Evolutionary conservation across 2,888 invertebrate genomes (phyloP), one percentile per base, ranked within the genome.

Genomic region (Boloria euphrosyne): DNA sequence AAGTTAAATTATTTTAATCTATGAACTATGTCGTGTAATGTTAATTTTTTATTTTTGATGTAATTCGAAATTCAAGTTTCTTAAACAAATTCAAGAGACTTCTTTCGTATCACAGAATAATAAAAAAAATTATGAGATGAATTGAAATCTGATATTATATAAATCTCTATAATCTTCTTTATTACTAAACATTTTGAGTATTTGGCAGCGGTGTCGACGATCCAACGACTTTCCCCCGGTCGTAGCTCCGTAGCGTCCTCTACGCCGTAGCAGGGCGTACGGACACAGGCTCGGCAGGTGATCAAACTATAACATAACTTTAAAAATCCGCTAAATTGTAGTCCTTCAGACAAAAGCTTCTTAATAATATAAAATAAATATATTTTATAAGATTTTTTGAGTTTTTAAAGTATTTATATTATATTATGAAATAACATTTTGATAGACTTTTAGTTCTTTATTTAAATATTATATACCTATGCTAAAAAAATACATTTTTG

Each of bases 181-280:
- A n/a, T 46, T 57, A 57, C 13, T 44, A 46, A 22, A 27, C 44
- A 57, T 46, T 57, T n/a, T 22, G 16, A 50, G 18, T 49, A 55
- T 3, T 62, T 38, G 51, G 62, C 55, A 27, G 38, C 38, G 47
- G 62, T 53, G 68, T 68, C 66, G 71, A 66, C 53, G 72, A 65
- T 66, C 72, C 62, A 22, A 51, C 67, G 73, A 69, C 71, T 70
- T 73, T 71, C 70, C 63, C 51, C 64, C 61, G 74, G 71, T 71
- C 75, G 78, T 75, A 76, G 74, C 75, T 65, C 68, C 75, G 78
- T 78, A 77, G 79, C 71, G 72, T 59, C 76, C 78, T 77, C 77
- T 76, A 76, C 76, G 75, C 47, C 70, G 72, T 74, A 74, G 74
- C 70, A 66, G 22, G 13, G 44, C n/a, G 46, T 38, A 4, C 27